Conservation (phyloP, 1,140 invertebrate genomes). For the Octopus sinensis region DNA sequence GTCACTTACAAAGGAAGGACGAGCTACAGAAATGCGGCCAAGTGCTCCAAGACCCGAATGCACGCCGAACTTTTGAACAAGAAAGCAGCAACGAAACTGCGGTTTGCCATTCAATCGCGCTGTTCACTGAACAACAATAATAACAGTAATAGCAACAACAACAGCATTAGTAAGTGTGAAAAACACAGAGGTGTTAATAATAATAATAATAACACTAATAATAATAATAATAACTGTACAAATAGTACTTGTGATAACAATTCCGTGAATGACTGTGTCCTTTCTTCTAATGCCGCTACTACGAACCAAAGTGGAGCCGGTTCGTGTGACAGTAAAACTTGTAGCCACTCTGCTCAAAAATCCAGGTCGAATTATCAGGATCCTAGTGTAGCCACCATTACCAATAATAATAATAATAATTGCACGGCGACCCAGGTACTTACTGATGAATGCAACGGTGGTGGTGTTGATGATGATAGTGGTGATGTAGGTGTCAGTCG, state of each 20-base stretch:
- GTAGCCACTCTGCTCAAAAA: too few relatives aligned
- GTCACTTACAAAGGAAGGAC: constrained; percentile 83
- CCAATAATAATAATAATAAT: neutral
- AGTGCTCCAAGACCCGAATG: constrained; percentile 49
- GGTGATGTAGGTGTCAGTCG: neutral
- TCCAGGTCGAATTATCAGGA: neutral
- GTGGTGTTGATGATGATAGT: neutral
- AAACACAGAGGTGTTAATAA: neutral
- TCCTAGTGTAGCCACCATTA: neutral
- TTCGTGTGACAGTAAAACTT: too few relatives aligned
- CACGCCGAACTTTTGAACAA: constrained; percentile 45
- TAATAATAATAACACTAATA: neutral
- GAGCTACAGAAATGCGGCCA: constrained; percentile 75
- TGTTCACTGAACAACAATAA: neutral
- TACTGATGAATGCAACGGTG: neutral
- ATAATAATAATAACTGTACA: neutral
- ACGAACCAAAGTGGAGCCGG: too few relatives aligned
- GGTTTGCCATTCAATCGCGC: constrained; percentile 37
- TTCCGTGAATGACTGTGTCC: too few relatives aligned
- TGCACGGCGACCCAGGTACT: neutral
- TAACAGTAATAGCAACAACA: neutral
- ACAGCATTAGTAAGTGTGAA: neutral
- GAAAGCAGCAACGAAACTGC: constrained; percentile 37
- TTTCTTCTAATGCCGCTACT: too few relatives aligned
- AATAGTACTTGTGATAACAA: too few relatives aligned